phyloP scores from a whole-genome alignment of 2,888 invertebrate species.

The Callosobruchus maculatus region DNA sequence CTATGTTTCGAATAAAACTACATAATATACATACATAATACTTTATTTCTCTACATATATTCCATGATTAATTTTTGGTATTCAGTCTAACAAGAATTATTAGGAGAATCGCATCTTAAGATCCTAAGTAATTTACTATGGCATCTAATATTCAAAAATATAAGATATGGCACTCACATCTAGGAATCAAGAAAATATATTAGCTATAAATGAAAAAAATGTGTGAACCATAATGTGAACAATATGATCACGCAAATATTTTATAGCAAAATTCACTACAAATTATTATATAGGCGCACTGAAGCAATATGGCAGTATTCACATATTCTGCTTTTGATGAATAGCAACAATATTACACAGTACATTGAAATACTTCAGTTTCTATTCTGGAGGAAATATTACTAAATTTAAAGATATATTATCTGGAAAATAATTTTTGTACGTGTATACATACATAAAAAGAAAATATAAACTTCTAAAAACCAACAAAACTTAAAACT shows the following conservation, averaged over 20 bases:
- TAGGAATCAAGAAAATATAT: not conserved
- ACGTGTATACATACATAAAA: constrained; percentile 3
- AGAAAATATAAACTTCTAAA: constrained; percentile 9
- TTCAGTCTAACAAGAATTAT: not conserved
- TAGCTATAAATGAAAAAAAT: not conserved
- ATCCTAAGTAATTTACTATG: not conserved
- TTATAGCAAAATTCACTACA: too few relatives aligned
- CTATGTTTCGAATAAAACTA: not conserved
- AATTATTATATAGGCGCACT: too few relatives aligned
- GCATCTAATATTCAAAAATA: not conserved
- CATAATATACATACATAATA: not conserved
- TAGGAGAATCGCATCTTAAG: not conserved
- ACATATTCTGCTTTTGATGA: too few relatives aligned
- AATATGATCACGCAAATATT: not conserved
- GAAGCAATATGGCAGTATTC: too few relatives aligned
- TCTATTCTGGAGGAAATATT: too few relatives aligned
- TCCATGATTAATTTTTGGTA: not conserved
- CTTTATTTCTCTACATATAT: not conserved
- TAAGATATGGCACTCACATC: not conserved
- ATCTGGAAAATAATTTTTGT: too few relatives aligned
- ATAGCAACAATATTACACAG: too few relatives aligned
- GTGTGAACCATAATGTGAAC: not conserved
- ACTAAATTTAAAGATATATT: too few relatives aligned
- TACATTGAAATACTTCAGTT: too few relatives aligned
- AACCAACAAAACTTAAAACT: constrained; percentile 9